phyloP scores from a whole-genome alignment of 2,113 vertebrate species.

The Lontra canadensis region DNA sequence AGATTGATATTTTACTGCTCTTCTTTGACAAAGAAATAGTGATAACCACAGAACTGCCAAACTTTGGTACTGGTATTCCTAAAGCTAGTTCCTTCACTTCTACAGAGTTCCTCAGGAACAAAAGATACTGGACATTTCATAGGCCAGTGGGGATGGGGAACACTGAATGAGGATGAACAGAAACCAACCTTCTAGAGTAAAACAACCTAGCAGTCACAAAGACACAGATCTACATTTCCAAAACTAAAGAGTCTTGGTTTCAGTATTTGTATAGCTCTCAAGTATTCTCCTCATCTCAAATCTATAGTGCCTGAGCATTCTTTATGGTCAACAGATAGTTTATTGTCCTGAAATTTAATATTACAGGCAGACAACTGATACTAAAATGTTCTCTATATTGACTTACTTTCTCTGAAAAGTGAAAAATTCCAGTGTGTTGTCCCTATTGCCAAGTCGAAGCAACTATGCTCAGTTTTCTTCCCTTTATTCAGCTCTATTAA shows the following conservation, averaged over 20 bases:
- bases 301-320: background rate
- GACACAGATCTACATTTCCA: background rate
- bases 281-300: background rate
- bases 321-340: background rate
- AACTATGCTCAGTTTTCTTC: background rate
- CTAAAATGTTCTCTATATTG: background rate
- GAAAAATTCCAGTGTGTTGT: background rate
- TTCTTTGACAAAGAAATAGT: background rate
- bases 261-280: background rate
- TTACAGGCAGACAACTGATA: background rate
- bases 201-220: background rate
- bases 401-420: background rate
- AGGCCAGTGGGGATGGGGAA: background rate
- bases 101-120: background rate
- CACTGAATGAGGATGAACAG: background rate
- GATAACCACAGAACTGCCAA: background rate
- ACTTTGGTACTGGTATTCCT: background rate
- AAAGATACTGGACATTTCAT: background rate
- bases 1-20: background rate
- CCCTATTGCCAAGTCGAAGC: background rate
- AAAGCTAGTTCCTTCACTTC: background rate
- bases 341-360: background rate
- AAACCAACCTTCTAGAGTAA: background rate
- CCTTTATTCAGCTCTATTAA: background rate
- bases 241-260: background rate